Evolutionary conservation across 2,888 invertebrate genomes (phyloP).

Genomic region (Mimumesa dahlbomi): DNA sequence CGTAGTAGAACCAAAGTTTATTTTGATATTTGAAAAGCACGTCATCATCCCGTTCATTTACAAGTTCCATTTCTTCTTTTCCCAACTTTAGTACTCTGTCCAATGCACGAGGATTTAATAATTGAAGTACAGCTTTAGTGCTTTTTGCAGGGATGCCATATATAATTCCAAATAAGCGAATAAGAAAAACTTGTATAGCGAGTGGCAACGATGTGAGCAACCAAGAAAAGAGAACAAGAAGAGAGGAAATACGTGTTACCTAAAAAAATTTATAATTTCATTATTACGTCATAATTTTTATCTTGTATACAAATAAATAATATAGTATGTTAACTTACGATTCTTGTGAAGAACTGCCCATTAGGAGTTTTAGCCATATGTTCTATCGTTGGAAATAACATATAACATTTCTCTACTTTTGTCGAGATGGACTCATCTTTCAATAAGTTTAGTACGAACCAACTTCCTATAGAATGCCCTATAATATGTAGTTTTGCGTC

Average conservation of each 20-base stretch:
- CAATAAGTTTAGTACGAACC: conserved; percentile 89
- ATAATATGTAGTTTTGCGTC: conserved; percentile 89
- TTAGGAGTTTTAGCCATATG: conserved; percentile 88
- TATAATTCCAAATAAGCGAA: conserved; percentile 83
- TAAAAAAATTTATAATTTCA: conserved; percentile 34
- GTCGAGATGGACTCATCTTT: conserved; percentile 82
- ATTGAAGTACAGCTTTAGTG: conserved; percentile 81
- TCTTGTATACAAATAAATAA: conserved; percentile 4
- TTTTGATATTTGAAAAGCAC: conserved; percentile 83
- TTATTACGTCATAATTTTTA: conserved; percentile 34
- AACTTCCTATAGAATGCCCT: conserved; percentile 95
- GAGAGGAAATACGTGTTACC: conserved; percentile 80
- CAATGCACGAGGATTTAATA: conserved; percentile 83
- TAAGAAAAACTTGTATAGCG: conserved; percentile 81
- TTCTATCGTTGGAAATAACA: conserved; percentile 94
- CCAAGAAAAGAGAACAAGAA: conserved; percentile 81
- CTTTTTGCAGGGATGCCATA: conserved; percentile 81
- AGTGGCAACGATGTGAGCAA: conserved; percentile 83
- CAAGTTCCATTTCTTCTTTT: conserved; percentile 89
- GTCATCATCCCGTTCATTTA: conserved; percentile 85
- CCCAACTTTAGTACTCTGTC: conserved; percentile 87
- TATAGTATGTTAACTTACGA: conserved; percentile 78
- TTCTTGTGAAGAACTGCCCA: conserved; percentile 86
- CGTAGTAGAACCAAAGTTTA: conserved; percentile 90
- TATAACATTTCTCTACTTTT: conserved; percentile 84